Base-by-base conservation (phyloP, 2,113 vertebrate genomes). In the Thryonomys swinderianus region DNA sequence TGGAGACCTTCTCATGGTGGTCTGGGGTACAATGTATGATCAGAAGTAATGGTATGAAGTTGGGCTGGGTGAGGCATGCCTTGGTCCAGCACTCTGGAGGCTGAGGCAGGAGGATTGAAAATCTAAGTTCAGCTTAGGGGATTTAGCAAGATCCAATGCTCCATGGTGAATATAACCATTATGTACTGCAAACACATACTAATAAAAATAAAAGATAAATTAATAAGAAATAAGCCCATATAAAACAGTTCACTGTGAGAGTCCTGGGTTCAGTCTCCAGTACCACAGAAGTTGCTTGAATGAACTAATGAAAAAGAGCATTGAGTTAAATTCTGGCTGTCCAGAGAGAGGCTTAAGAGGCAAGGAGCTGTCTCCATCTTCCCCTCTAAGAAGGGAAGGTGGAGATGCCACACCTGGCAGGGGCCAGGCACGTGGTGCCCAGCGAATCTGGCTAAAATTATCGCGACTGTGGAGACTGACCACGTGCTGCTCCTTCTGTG, bases 381-480 rank as follows among this genome's bases (percentile, higher is more conserved):
- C 37, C 32, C 40, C 27, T 34, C 16, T 10, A 21, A 25, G 69
- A 40, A 42, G 62, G 62, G 53, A 6, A 3, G 0, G 8, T 27
- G 34, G 23, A 10, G 21, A 3, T 32, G 6, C 2, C 2, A 8
- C 10, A 7, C 2, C 3, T 17, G 11, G 7, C 45, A 5, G 9
- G 64, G 10, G 10, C n/a, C 4, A 12, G 84, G 27, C n/a, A 34
- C 7, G 1, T 5, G 25, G 34, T 2, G 3, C 48, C 40, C 20
- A 11, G 0, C 8, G 23, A 45, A 6, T 59, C 16, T n/a, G 34
- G 7, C 32, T 14, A 16, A 23, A 3, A 7, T 13, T 2, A 11
- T 32, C 5, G 0, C 1, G 2, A 2, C 3, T 18, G 27, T 21
- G 0, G 45, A 18, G 48, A 61, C 8, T 1, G 12, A 53, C 6